Base-by-base conservation (phyloP, 2,888 invertebrate genomes). In the Leucoptera coffeella region DNA sequence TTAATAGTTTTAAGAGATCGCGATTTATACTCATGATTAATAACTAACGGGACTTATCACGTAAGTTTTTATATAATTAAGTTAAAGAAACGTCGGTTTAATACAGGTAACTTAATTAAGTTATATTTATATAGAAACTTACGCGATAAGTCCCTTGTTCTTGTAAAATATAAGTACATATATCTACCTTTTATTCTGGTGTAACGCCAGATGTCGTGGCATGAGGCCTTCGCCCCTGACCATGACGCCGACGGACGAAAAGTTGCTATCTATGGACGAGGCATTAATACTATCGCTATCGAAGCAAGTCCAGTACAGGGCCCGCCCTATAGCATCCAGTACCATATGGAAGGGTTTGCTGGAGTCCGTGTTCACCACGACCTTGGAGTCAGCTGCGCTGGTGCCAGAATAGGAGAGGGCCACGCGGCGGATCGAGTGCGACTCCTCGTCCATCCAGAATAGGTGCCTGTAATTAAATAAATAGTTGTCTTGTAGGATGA, bases 291-390 rank as follows among this genome's bases (percentile, higher is more conserved):
- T 82, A 48, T 94, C 85, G 6, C 84, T 79, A 33, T 77, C 75
- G 0, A 83, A 72, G 41, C 91, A 91, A 0, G 90, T 86, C 92
- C 93, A 94, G 59, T 91, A 94, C 1, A 96, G 50, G 2, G 89
- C 61, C 10, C 91, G 75, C 0, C 91, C 85, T 15, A 89, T 73
- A 0, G 87, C 81, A 53, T 95, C 94, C 5, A 95, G 65, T 0
- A 85, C 93, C 40, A 95, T 75, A 51, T 93, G 90, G 43, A 79
- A 85, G 0, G 91, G 89, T 30, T 82, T 77, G n/a, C n/a, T n/a
- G 2, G 79, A 72, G 3, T 75, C 75, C 3, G 76, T 60, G 1
- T 82, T 69, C 12, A 86, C 65, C 1, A 80, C 64, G 0, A 65
- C 50, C 0, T 73, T 45, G 3, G 78, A 42, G 32, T 60, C 62